A percentile compares a stretch with the other conserved stretches of the same genome.
phyloP scores from a whole-genome alignment of 2,113 vertebrate genomes.

The Nerophis ophidion region DNA sequence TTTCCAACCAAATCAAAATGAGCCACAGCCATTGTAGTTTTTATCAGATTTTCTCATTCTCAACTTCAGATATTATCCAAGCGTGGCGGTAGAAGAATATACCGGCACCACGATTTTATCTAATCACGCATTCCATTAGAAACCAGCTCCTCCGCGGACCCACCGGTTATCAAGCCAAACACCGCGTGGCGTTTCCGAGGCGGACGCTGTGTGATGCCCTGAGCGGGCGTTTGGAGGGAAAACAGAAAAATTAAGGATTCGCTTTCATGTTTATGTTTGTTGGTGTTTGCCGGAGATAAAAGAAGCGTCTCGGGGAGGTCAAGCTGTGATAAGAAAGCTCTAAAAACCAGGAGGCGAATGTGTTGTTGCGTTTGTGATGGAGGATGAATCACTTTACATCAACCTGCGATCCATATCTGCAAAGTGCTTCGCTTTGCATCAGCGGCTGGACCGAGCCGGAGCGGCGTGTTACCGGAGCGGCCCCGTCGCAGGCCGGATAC shows the following conservation, averaged over 20 bases:
- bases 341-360: slow-evolving; percentile 35
- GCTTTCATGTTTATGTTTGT: slow-evolving; percentile 60
- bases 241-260: slow-evolving; percentile 58
- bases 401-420: slow-evolving; percentile 69
- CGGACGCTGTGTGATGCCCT: slow-evolving; percentile 2
- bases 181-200: slow-evolving; percentile 30
- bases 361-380: slow-evolving; percentile 40
- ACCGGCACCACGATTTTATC: slow-evolving; percentile 9
- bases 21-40: too few relatives aligned
- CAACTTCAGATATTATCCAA: too few relatives aligned
- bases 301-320: slow-evolving; percentile 29
- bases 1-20: too few relatives aligned
- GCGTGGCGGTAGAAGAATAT: too few relatives aligned
- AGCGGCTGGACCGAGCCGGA: slow-evolving; percentile 69
- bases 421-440: slow-evolving; percentile 72
- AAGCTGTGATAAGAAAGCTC: slow-evolving; percentile 26
- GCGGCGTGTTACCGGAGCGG: slow-evolving; percentile 66
- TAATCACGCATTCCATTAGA: slow-evolving; percentile 40
- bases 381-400: slow-evolving; percentile 65
- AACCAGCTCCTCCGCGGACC: slow-evolving; percentile 14
- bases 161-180: slow-evolving; percentile 37
- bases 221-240: slow-evolving; percentile 34
- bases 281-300: slow-evolving; percentile 58
- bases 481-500: slow-evolving; percentile 58
- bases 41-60: too few relatives aligned